These are phyloP conservation scores for Trinectes maculatus DNA, from an alignment of 2,113 vertebrate species.

Conservation along the genomic window DNA sequence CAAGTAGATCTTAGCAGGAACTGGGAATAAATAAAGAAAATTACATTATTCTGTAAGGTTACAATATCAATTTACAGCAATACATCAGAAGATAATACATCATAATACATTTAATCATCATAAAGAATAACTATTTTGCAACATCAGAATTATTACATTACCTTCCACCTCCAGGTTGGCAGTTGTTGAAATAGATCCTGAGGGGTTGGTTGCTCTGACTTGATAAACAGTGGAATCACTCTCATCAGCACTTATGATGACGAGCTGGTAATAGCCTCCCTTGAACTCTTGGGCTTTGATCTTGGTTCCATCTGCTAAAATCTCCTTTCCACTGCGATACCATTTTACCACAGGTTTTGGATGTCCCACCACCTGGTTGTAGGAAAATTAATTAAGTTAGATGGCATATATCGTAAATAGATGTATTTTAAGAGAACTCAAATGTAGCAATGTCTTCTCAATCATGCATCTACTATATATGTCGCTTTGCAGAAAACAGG, in stretches of 20 bases:
- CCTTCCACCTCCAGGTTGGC: conserved; percentile 97
- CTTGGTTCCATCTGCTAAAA: conserved; percentile 94
- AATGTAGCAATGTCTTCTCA: not conserved
- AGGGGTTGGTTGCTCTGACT: conserved; percentile 96
- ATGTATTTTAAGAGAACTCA: not conserved
- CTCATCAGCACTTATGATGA: conserved; percentile 90
- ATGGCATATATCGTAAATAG: not conserved
- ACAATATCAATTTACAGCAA: not conserved
- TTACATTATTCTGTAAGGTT: not conserved
- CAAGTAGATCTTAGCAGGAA: conserved; percentile 96
- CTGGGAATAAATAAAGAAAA: conserved; percentile 75
- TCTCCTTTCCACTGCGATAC: conserved; percentile 96
- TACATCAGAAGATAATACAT: not conserved
- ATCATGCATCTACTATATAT: not conserved
- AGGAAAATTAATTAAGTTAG: conserved; percentile 3
- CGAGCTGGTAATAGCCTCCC: conserved; percentile 94
- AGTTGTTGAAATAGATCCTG: conserved; percentile 93
- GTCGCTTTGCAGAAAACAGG: not conserved
- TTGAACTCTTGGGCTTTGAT: conserved; percentile 96
- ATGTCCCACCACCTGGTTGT: conserved; percentile 90
- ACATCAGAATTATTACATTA: conserved; percentile 63
- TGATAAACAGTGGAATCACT: conserved; percentile 94
- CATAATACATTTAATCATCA: too few species aligned
- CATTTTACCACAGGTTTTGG: conserved; percentile 97
- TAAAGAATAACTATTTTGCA: not conserved